These are phyloP conservation scores for Leptinotarsa juncta DNA, from an alignment of 2,888 invertebrate species.

Conservation along the genomic window DNA sequence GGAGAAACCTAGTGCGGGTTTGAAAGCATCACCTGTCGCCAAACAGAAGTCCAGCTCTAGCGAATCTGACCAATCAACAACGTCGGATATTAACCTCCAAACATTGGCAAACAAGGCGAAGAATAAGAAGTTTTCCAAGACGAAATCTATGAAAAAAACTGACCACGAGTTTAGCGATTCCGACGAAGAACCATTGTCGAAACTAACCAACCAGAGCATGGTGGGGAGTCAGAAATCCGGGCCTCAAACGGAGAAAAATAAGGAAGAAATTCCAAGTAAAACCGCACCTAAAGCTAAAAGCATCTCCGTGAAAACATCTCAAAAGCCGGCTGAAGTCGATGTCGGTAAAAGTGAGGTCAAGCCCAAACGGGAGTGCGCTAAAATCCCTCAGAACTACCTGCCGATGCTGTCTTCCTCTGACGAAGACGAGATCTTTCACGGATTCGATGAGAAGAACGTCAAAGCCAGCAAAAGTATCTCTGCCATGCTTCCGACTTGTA, in stretches of 20 bases:
- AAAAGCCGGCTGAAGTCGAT: slow-evolving; percentile 32
- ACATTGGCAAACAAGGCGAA: slow-evolving; percentile 46
- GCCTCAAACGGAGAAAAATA: slow-evolving; percentile 26
- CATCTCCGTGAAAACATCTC: slow-evolving; percentile 27
- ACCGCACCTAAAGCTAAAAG: slow-evolving; percentile 25
- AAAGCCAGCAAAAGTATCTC: slow-evolving; percentile 33
- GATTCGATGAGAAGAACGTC: slow-evolving; percentile 53
- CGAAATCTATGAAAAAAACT: slow-evolving; percentile 51
- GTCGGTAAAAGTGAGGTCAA: slow-evolving; percentile 49
- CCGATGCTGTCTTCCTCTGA: slow-evolving; percentile 65
- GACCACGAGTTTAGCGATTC: slow-evolving; percentile 69
- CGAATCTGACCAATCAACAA: slow-evolving; percentile 54
- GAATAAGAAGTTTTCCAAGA: slow-evolving; percentile 53
- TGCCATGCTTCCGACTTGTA: slow-evolving; percentile 25
- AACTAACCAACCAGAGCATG: slow-evolving; percentile 63
- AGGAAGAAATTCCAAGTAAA: slow-evolving; percentile 36
- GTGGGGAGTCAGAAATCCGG: slow-evolving; percentile 42
- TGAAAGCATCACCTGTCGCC: background rate
- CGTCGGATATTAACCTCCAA: slow-evolving; percentile 53
- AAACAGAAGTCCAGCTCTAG: slow-evolving; percentile 30
- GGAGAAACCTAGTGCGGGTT: slow-evolving; percentile 22
- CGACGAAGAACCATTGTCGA: slow-evolving; percentile 75
- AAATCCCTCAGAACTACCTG: slow-evolving; percentile 62
- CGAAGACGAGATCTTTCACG: slow-evolving; percentile 66
- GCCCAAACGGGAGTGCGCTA: slow-evolving; percentile 63